These are phyloP conservation scores for Gavia stellata DNA, from an alignment of 2,113 vertebrate genomes.

Conservation along the genomic window DNA sequence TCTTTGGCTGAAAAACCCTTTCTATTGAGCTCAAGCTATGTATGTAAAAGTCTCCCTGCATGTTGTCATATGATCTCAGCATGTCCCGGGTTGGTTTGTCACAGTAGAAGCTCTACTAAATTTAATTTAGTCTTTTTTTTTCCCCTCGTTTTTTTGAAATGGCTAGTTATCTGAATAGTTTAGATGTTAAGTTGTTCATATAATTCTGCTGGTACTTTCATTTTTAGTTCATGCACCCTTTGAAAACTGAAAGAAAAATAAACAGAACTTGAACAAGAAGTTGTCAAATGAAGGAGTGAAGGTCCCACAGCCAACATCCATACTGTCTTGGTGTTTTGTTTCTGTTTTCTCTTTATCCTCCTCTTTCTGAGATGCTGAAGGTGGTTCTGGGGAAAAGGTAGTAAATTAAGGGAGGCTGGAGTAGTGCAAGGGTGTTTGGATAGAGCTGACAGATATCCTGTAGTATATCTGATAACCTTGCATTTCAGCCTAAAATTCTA, in stretches of 20 bases:
- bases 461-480: neutral
- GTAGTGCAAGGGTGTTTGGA: neutral
- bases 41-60: neutral
- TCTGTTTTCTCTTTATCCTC: neutral
- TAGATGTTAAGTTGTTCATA: neutral
- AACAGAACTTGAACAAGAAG: neutral
- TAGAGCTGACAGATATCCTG: neutral
- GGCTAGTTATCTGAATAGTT: neutral
- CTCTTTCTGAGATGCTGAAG: neutral
- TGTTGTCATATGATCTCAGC: neutral
- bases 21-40: neutral
- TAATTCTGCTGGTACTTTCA: neutral
- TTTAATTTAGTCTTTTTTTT: neutral
- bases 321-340: neutral
- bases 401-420: neutral
- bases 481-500: neutral
- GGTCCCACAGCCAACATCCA: neutral
- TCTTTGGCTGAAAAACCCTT: neutral
- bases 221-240: too few species aligned
- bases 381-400: neutral
- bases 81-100: neutral
- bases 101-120: neutral
- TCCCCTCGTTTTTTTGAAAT: neutral
- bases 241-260: too few species aligned
- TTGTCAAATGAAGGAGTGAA: neutral